These are phyloP conservation scores for Pomatorhinus ruficollis DNA, from an alignment of 2,113 vertebrate genomes.

Conservation along the genomic window DNA sequence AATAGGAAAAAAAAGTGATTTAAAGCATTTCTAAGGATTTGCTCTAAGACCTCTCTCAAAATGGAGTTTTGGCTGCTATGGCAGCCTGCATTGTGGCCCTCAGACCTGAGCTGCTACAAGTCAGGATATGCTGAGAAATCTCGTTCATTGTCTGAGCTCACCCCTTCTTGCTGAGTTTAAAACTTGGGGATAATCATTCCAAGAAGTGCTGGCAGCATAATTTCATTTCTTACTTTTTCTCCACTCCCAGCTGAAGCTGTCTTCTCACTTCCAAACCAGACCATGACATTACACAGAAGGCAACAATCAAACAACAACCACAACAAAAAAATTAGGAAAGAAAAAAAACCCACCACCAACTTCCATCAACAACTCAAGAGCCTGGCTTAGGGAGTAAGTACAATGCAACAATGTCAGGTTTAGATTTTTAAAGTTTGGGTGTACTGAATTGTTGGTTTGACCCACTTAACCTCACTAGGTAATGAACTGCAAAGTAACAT, in stretches of 20 bases:
- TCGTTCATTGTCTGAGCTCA: not conserved
- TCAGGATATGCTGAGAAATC: not conserved
- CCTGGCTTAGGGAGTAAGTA: not conserved
- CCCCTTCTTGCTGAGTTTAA: not conserved
- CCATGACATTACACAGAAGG: not conserved
- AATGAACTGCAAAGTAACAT: not conserved
- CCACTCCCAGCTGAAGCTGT: not conserved
- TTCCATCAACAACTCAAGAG: not conserved
- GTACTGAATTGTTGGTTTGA: not conserved
- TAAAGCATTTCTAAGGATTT: not conserved
- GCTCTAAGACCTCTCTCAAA: not conserved
- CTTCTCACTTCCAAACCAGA: not conserved
- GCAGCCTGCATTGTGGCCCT: not conserved
- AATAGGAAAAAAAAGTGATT: not conserved
- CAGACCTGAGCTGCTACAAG: not conserved
- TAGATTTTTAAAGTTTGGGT: not conserved
- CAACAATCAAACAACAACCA: not conserved
- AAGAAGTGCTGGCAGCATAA: not conserved
- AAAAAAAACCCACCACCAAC: accelerated
- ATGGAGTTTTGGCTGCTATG: not conserved
- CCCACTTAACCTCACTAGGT: not conserved
- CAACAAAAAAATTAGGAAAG: not conserved
- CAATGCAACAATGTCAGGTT: not conserved
- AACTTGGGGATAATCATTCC: not conserved
- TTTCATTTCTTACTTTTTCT: not conserved